phyloP scores from a whole-genome alignment of 2,888 invertebrate species.

The Tiphia femorata region DNA sequence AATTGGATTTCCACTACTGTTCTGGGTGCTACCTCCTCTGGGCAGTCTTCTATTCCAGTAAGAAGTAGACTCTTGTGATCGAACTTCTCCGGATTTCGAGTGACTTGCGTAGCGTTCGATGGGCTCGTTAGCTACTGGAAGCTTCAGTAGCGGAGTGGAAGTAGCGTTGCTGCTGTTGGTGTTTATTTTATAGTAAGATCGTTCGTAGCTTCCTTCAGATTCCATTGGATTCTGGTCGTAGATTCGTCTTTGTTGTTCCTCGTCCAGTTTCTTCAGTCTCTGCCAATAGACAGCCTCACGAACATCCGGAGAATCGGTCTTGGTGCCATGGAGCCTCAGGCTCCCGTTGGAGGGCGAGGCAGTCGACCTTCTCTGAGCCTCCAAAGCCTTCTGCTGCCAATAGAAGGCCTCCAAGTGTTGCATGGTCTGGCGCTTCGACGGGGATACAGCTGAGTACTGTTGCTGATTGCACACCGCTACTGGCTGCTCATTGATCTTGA shows the following conservation, averaged over 20 bases:
- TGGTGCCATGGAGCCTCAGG: conserved; percentile 31
- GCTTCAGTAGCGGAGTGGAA: too few species aligned
- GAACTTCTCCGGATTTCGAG: conserved; percentile 1
- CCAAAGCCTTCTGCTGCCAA: conserved; percentile 64
- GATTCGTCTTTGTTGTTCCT: conserved; percentile 70
- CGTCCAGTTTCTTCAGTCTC: conserved; percentile 76
- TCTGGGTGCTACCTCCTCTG: too few species aligned
- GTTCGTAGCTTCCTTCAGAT: too few species aligned
- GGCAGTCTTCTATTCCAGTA: conserved; percentile 47
- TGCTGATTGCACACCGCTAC: conserved; percentile 27
- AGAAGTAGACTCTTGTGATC: not conserved
- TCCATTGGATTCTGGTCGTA: conserved; percentile 54
- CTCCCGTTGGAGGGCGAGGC: conserved; percentile 24
- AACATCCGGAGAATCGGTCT: conserved; percentile 54
- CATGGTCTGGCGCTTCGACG: conserved; percentile 59
- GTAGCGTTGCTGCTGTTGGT: too few species aligned
- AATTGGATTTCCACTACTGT: conserved; percentile 35
- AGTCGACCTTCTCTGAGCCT: conserved; percentile 50
- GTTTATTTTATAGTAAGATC: too few species aligned
- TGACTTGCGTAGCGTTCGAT: too few species aligned
- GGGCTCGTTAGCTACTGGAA: too few species aligned
- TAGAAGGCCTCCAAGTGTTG: conserved; percentile 63
- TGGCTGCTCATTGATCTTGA: conserved; percentile 10
- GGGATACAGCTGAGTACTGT: conserved; percentile 42
- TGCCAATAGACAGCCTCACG: conserved; percentile 79